phyloP scores from a whole-genome alignment of 1,140 invertebrate species.

The Atta colombica region DNA sequence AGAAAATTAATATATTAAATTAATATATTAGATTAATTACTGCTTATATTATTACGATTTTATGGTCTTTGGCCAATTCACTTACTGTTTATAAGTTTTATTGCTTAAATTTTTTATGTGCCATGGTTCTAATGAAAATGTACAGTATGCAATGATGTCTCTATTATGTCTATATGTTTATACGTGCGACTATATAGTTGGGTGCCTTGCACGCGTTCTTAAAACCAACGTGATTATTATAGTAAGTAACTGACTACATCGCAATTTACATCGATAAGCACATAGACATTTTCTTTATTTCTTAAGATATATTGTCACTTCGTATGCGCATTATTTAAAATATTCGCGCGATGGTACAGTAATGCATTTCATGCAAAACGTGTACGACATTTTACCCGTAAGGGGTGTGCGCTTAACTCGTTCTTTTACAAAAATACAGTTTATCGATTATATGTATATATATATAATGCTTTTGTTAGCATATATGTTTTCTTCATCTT shows the following conservation, averaged over 20 bases:
- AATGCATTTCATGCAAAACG: slow-evolving; percentile 74
- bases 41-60: no score
- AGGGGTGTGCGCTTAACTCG: slow-evolving; percentile 64
- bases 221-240: slow-evolving; percentile 23
- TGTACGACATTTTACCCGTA: slow-evolving; percentile 43
- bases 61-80: no score
- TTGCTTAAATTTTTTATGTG: no score
- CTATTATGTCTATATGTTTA: background rate
- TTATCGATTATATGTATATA: slow-evolving; percentile 29
- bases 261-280: slow-evolving; percentile 53
- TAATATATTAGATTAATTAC: no score
- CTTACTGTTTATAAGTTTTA: no score
- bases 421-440: slow-evolving; percentile 68
- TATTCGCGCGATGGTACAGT: slow-evolving; percentile 44
- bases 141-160: slow-evolving; percentile 4
- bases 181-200: background rate
- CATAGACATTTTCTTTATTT: slow-evolving; percentile 28
- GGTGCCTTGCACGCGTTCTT: slow-evolving; percentile 4
- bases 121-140: background rate
- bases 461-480: slow-evolving; percentile 27
- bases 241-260: slow-evolving; percentile 18
- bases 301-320: slow-evolving; percentile 17
- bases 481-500: slow-evolving; percentile 11
- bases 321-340: slow-evolving; percentile 54
- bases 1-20: no score